A percentile compares a stretch with the other conserved stretches of the same genome.
These are phyloP conservation scores for Rhadinocentrus ornatus DNA, from an alignment of 2,797 vertebrate genomes.

Conservation along the genomic window DNA sequence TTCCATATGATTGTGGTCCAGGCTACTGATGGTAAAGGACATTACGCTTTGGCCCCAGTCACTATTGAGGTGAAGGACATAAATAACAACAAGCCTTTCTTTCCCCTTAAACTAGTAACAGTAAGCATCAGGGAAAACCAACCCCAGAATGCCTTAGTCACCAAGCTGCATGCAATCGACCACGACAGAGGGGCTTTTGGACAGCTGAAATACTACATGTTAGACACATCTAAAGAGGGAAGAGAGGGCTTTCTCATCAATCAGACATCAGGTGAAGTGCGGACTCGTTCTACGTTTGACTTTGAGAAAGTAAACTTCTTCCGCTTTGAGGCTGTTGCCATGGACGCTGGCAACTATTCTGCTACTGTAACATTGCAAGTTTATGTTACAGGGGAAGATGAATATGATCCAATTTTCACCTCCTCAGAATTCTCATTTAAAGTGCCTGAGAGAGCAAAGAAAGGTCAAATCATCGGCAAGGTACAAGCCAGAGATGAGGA, in stretches of 20 bases:
- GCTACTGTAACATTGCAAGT: slow-evolving; percentile 93
- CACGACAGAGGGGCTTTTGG: slow-evolving; percentile 90
- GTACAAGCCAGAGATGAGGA: slow-evolving; percentile 95
- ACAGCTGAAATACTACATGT: slow-evolving; percentile 86
- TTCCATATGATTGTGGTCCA: slow-evolving; percentile 89
- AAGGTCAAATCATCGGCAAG: slow-evolving; percentile 90
- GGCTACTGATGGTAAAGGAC: slow-evolving; percentile 86
- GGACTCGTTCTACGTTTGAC: slow-evolving; percentile 86
- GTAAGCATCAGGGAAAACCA: slow-evolving; percentile 93
- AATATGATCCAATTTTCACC: slow-evolving; percentile 94
- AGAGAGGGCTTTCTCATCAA: slow-evolving; percentile 88
- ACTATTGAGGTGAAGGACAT: slow-evolving; percentile 92
- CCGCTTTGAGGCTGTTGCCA: slow-evolving; percentile 87
- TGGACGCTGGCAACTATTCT: slow-evolving; percentile 91
- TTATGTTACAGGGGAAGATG: slow-evolving; percentile 93
- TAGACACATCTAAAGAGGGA: slow-evolving; percentile 81
- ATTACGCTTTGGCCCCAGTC: slow-evolving; percentile 90
- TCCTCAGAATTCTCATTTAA: slow-evolving; percentile 88
- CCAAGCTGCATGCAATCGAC: slow-evolving; percentile 90
- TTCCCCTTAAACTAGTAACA: slow-evolving; percentile 89
- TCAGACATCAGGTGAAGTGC: slow-evolving; percentile 90
- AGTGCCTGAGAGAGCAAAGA: slow-evolving; percentile 91
- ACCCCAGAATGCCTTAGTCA: slow-evolving; percentile 91
- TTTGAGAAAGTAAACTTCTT: slow-evolving; percentile 91
- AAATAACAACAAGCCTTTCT: slow-evolving; percentile 93